Conservation (phyloP, 2,797 vertebrate genomes). For the Numenius phaeopus region DNA sequence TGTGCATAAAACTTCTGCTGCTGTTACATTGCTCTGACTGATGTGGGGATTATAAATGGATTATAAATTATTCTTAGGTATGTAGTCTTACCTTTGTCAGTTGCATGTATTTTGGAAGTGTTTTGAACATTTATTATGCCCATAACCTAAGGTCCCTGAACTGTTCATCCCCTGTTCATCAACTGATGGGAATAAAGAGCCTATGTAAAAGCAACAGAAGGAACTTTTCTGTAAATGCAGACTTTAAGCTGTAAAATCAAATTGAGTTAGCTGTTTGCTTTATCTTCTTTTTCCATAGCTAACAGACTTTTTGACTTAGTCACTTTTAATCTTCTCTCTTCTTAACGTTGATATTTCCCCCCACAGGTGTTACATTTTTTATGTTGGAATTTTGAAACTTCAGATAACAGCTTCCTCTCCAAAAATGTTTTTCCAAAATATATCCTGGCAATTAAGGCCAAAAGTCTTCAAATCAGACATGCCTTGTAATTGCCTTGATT, state of each 20-base stretch:
- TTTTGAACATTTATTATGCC: slow-evolving; percentile 41
- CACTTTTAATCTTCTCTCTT: neutral
- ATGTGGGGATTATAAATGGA: slow-evolving; percentile 15
- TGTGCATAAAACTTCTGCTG: slow-evolving; percentile 21
- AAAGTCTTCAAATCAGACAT: neutral
- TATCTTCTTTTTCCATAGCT: slow-evolving; percentile 12
- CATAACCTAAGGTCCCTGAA: slow-evolving; percentile 17
- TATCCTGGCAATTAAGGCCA: neutral
- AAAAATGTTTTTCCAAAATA: neutral
- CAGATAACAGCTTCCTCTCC: neutral
- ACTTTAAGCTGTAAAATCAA: neutral
- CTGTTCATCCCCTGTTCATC: neutral
- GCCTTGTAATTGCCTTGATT: neutral
- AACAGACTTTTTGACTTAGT: neutral
- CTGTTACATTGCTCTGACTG: slow-evolving; percentile 15
- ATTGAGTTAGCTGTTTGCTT: neutral
- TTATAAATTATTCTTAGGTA: slow-evolving; percentile 40
- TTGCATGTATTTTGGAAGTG: slow-evolving; percentile 40
- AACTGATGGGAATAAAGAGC: slow-evolving; percentile 2
- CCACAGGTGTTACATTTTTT: neutral
- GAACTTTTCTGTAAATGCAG: neutral
- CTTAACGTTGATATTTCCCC: neutral
- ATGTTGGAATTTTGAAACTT: neutral
- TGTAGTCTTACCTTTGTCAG: slow-evolving; percentile 11
- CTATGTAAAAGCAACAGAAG: neutral